Percentiles rank a stretch among this genome's conserved stretches.
These are phyloP conservation scores for Hedychridium roseum DNA, from an alignment of 2,888 invertebrate species.

Conservation along the genomic window DNA sequence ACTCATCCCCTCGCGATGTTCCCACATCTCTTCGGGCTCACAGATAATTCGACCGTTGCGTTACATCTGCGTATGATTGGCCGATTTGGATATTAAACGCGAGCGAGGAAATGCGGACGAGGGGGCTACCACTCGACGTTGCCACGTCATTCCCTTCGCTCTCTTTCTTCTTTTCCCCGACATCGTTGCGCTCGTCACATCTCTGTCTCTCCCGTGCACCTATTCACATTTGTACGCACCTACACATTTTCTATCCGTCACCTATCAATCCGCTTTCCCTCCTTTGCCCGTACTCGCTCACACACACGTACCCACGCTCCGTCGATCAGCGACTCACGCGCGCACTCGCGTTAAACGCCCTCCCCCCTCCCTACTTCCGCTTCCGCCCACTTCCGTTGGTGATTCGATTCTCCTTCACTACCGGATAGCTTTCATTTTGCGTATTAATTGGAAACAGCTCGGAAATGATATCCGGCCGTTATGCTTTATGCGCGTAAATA, in stretches of 20 bases:
- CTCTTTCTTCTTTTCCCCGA: conserved; percentile 11
- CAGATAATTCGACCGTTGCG: conserved; percentile 46
- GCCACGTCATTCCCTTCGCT: conserved; percentile 12
- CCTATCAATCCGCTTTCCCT: too few species aligned
- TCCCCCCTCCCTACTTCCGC: conserved; percentile 12
- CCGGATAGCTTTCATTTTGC: conserved; percentile 41
- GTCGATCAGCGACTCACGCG: conserved; percentile 5
- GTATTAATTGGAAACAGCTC: conserved; percentile 50
- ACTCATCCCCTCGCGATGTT: conserved; percentile 9
- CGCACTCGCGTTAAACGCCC: conserved; percentile 5
- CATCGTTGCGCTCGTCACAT: conserved; percentile 15
- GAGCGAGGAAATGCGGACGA: conserved; percentile 38
- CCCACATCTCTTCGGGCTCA: conserved; percentile 13
- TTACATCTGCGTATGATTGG: conserved; percentile 43
- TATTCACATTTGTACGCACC: background rate
- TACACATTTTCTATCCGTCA: background rate
- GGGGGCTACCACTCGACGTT: conserved; percentile 26
- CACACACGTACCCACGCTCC: conserved; percentile 1
- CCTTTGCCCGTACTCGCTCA: too few species aligned
- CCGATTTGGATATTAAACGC: conserved; percentile 47
- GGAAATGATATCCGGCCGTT: conserved; percentile 46
- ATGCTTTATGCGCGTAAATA: conserved; percentile 41
- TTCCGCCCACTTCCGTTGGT: conserved; percentile 2
- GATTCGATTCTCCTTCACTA: conserved; percentile 28
- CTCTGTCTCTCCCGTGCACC: conserved; percentile 17